These are phyloP conservation scores for Diorhabda sublineata DNA, from an alignment of 1,140 invertebrate species.

Conservation along the genomic window DNA sequence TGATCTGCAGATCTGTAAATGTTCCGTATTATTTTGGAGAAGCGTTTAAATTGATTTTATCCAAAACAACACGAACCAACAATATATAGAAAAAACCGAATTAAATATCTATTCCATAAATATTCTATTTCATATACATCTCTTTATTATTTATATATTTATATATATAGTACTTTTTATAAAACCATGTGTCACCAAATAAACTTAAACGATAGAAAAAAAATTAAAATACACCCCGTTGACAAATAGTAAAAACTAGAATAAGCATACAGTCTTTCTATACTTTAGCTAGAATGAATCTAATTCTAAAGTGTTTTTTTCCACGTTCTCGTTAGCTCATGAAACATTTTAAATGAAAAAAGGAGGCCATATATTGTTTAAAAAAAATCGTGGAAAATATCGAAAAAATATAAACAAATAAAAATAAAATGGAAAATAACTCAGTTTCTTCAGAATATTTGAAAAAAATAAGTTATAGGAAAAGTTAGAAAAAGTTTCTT, in stretches of 20 bases:
- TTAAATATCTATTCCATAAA: slow-evolving; percentile 45
- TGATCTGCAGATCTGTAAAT: slow-evolving; percentile 4
- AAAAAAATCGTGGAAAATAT: no score
- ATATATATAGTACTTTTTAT: slow-evolving; percentile 41
- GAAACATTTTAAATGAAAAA: no score
- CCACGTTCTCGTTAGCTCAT: no score
- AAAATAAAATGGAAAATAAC: no score
- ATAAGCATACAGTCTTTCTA: slow-evolving; percentile 45
- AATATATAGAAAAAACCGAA: slow-evolving; percentile 26
- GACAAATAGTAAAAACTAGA: slow-evolving; percentile 40
- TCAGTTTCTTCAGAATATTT: no score
- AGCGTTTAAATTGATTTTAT: slow-evolving; percentile 11
- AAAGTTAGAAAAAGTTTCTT: no score
- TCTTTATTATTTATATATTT: slow-evolving; percentile 32
- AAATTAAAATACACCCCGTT: slow-evolving; percentile 30
- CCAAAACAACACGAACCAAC: slow-evolving; percentile 21
- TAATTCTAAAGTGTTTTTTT: slow-evolving; percentile 37
- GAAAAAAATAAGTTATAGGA: no score
- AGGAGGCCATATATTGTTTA: no score
- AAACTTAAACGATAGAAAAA: slow-evolving; percentile 39
- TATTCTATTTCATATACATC: slow-evolving; percentile 46
- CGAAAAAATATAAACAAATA: no score
- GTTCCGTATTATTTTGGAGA: slow-evolving; percentile 21
- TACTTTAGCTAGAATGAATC: slow-evolving; percentile 34
- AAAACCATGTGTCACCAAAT: slow-evolving; percentile 47